Percentiles rank a stretch among this genome's conserved stretches.
Evolutionary conservation across 2,797 vertebrate species (phyloP).

Genomic region (Sarcophilus harrisii): DNA sequence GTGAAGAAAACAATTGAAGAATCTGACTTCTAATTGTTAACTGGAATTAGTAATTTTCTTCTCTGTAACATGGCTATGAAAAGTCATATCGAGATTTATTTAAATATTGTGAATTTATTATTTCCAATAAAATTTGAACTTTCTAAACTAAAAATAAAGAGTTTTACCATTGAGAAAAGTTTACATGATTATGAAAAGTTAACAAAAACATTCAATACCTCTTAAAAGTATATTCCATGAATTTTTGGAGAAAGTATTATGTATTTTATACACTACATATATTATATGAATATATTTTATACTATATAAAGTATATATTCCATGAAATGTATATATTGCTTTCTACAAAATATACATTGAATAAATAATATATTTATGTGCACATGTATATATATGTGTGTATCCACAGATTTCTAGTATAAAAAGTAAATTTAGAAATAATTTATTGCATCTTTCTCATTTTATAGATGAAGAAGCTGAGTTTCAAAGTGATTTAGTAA

Average conservation of each 20-base stretch:
- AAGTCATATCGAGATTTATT: background rate
- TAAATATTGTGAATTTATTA: constrained; percentile 7
- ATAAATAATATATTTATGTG: background rate
- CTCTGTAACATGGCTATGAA: background rate
- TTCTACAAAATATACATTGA: constrained; percentile 39
- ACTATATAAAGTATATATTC: background rate
- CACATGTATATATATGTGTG: too few species aligned
- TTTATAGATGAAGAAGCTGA: background rate
- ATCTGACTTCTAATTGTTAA: background rate
- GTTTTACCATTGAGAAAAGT: background rate
- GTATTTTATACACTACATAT: too few species aligned
- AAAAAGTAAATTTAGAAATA: too few species aligned
- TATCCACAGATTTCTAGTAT: too few species aligned
- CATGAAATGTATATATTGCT: background rate
- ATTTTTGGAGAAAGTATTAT: constrained; percentile 13
- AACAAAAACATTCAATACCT: background rate
- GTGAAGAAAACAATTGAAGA: background rate
- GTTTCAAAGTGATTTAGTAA: background rate
- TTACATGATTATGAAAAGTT: constrained; percentile 6
- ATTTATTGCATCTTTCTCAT: too few species aligned
- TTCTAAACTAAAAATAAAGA: background rate
- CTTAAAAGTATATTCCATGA: background rate
- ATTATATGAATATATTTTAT: too few species aligned
- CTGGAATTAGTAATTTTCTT: background rate
- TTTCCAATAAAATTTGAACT: constrained; percentile 15